Base-by-base conservation (phyloP, 2,113 vertebrate species). In the Regulus satrapa region DNA sequence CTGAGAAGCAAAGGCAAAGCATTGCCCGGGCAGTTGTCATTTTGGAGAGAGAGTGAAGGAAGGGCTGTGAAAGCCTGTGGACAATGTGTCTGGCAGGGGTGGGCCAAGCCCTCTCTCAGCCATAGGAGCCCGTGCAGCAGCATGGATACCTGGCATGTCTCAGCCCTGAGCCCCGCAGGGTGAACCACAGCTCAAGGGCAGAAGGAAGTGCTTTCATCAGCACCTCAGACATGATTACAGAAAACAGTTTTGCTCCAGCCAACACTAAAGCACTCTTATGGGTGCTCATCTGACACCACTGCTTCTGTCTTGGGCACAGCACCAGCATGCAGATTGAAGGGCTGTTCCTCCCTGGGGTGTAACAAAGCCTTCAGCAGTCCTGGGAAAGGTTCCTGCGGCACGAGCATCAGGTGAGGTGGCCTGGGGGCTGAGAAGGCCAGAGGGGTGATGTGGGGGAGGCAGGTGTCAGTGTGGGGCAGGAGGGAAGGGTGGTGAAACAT, bases 11-110 rank as follows among this genome's bases (percentile, higher is more conserved):
- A 75, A 82, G 26, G 40, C 62, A 83, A 36, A 66, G 23, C 36
- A 63, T 19, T 0, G 0, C 40, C 67, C 43, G 36, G 24, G 34
- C 31, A 74, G 34, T 0, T 45, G 38, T 52, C 32, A 25, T 78
- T 59, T 41, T 58, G 52, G 34, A 85, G 25, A 32, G 8, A 8
- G 6, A 11, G 10, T 43, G 77, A 43, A 51, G 40, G 59, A 75
- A 89, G 19, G 41, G 59, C 34, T 75, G 19, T 48, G n/a, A 92
- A 29, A 32, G 3, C 21, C 84, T 12, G 12, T 4, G 18, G 49
- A 83, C 71, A 21, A 3, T 8, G 17, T 36, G 26, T 66, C 31
- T 40, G 41, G 40, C 55, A 79, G 48, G 26, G 32, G 9, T 1
- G 0, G 28, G 43, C 28, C 40, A 71, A 82, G 13, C 21, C 18